phyloP scores from a whole-genome alignment of 2,113 vertebrate species.

The Ochotona princeps region DNA sequence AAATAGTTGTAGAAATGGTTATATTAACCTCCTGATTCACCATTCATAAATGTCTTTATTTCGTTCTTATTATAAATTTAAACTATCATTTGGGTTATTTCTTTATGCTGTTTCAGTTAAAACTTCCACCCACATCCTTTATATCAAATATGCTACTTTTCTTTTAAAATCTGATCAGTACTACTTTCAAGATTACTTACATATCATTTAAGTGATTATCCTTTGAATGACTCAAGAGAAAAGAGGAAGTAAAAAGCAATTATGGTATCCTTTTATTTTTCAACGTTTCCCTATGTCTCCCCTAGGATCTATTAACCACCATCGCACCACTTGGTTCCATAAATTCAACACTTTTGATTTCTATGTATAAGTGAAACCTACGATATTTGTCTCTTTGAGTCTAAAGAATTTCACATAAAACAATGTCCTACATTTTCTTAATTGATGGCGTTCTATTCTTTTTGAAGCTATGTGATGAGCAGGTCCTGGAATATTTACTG shows the following conservation, averaged over 20 bases:
- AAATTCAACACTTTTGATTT: neutral
- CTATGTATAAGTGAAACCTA: neutral
- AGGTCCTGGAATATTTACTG: too few relatives aligned
- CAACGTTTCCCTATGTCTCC: neutral
- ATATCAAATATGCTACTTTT: neutral
- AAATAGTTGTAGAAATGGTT: too few relatives aligned
- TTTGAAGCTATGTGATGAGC: too few relatives aligned
- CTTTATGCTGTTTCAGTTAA: neutral
- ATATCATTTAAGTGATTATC: neutral
- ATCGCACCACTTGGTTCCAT: neutral
- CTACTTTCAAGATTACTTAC: neutral
- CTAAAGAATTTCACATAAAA: too few relatives aligned
- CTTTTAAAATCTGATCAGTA: too few relatives aligned
- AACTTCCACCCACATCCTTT: neutral
- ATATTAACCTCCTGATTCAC: neutral
- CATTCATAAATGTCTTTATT: neutral
- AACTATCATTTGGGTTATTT: neutral
- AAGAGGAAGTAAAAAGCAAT: neutral
- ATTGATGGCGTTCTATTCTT: too few relatives aligned
- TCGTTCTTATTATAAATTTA: neutral
- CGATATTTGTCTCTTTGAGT: neutral
- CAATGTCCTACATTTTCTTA: too few relatives aligned
- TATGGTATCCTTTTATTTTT: neutral
- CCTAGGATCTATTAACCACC: neutral
- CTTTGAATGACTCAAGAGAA: neutral